A percentile compares a stretch with the other conserved stretches of the same genome.
Conservation (phyloP, 2,113 vertebrate genomes). For the Axis porcinus region DNA sequence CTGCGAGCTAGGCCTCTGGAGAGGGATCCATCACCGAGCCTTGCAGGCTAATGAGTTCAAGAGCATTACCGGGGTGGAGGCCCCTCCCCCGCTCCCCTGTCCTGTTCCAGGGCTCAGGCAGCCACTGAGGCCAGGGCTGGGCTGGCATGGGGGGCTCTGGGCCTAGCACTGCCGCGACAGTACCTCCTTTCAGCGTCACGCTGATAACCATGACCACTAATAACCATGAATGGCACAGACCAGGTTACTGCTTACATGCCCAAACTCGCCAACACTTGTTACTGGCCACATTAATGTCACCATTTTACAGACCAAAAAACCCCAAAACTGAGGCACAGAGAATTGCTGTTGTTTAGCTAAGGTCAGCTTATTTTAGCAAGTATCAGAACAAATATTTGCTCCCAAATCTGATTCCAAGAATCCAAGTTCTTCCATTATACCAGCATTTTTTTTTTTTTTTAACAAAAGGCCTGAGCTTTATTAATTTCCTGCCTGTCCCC, state of each 20-base stretch:
- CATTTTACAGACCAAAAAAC: neutral
- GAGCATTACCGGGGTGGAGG: neutral
- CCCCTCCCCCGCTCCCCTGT: neutral
- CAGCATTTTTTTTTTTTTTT: neutral
- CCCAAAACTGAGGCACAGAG: neutral
- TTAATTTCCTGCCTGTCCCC: too few species aligned
- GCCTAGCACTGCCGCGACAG: neutral
- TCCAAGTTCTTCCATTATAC: neutral
- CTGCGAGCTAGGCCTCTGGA: neutral
- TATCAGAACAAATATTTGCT: neutral
- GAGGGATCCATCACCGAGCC: neutral
- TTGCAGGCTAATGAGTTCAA: neutral
- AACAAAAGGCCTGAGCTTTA: too few species aligned
- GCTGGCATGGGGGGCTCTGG: neutral
- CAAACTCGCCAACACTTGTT: neutral
- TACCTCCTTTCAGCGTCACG: neutral
- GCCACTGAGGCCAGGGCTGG: neutral
- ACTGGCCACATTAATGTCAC: neutral
- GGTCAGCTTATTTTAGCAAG: neutral
- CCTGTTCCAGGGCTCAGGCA: neutral
- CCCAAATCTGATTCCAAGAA: neutral
- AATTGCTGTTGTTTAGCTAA: neutral
- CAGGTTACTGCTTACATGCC: fast-evolving
- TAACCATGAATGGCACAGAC: fast-evolving
- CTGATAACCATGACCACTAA: neutral